Evolutionary conservation across 1,140 invertebrate genomes (phyloP).

Genomic region (Nasonia giraulti): DNA sequence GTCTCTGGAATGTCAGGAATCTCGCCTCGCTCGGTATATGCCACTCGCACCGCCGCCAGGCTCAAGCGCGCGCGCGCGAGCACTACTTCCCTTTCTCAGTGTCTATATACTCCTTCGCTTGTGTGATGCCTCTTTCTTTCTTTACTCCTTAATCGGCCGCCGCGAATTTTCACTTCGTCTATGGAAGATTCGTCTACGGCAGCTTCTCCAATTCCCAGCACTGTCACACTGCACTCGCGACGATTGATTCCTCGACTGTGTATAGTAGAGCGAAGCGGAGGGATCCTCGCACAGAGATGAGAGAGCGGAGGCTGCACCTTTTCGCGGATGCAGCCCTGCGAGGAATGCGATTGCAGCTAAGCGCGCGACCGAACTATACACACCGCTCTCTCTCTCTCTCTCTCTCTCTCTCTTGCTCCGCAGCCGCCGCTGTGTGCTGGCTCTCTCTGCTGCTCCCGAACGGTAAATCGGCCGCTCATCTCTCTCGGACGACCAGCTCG

Average conservation of each 20-base stretch:
- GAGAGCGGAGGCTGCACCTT: slow-evolving; percentile 36
- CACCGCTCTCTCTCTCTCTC: not conserved
- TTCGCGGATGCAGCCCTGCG: slow-evolving; percentile 36
- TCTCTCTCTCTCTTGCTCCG: not conserved
- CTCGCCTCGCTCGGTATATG: slow-evolving; percentile 53
- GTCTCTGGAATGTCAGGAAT: slow-evolving; percentile 64
- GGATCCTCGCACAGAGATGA: not conserved
- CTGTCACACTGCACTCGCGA: not conserved
- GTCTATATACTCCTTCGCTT: not conserved
- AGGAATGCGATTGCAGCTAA: slow-evolving; percentile 45
- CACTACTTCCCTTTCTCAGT: not conserved
- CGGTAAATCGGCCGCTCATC: slow-evolving; percentile 48
- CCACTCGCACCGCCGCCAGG: slow-evolving; percentile 45
- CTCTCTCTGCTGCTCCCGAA: slow-evolving; percentile 32
- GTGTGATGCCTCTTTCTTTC: not conserved
- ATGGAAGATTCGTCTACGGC: not conserved
- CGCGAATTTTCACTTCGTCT: not conserved
- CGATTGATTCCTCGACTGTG: not conserved
- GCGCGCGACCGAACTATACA: slow-evolving; percentile 9
- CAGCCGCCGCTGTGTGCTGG: not conserved
- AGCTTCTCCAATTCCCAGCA: not conserved
- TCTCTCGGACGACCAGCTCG: slow-evolving; percentile 20
- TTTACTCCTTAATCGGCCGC: too few species aligned
- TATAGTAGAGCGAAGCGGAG: not conserved
- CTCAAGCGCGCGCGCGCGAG: not conserved